A percentile compares a stretch with the other conserved stretches of the same genome.
phyloP scores from a whole-genome alignment of 2,888 invertebrate genomes.

The Macroteleia sp. region DNA sequence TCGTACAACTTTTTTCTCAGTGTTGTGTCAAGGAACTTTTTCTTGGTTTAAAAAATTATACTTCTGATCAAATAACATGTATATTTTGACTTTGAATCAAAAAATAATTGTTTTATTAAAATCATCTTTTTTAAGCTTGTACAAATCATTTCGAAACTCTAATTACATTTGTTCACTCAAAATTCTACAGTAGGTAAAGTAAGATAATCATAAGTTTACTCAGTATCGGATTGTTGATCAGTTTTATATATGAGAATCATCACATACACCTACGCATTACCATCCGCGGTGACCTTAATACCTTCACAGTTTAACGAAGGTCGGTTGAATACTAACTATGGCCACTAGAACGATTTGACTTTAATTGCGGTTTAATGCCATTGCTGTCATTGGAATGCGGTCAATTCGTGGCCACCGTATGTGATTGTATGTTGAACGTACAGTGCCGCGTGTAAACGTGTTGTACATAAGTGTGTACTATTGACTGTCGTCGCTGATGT shows the following conservation, averaged over 20 bases:
- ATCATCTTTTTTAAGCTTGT: too few relatives aligned
- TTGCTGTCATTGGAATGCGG: slow-evolving; percentile 69
- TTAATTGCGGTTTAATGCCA: slow-evolving; percentile 66
- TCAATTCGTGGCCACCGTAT: slow-evolving; percentile 49
- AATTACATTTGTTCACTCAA: too few relatives aligned
- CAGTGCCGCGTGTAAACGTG: neutral
- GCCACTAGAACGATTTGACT: slow-evolving; percentile 63
- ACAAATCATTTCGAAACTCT: too few relatives aligned
- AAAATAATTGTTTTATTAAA: too few relatives aligned
- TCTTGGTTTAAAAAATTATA: too few relatives aligned
- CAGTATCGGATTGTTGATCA: neutral
- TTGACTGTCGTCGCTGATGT: slow-evolving; percentile 27
- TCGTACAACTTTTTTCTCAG: too few relatives aligned
- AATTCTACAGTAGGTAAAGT: too few relatives aligned
- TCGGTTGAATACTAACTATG: slow-evolving; percentile 65
- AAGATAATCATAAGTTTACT: too few relatives aligned
- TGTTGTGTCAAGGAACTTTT: too few relatives aligned
- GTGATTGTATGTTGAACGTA: neutral
- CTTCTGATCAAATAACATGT: too few relatives aligned
- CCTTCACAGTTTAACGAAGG: slow-evolving; percentile 65
- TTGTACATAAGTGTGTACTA: neutral
- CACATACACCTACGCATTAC: slow-evolving; percentile 27
- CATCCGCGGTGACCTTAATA: slow-evolving; percentile 36
- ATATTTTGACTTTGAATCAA: too few relatives aligned
- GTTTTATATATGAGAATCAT: slow-evolving; percentile 10